Conservation (phyloP, 2,113 vertebrate species). For the Arenaria interpres region DNA sequence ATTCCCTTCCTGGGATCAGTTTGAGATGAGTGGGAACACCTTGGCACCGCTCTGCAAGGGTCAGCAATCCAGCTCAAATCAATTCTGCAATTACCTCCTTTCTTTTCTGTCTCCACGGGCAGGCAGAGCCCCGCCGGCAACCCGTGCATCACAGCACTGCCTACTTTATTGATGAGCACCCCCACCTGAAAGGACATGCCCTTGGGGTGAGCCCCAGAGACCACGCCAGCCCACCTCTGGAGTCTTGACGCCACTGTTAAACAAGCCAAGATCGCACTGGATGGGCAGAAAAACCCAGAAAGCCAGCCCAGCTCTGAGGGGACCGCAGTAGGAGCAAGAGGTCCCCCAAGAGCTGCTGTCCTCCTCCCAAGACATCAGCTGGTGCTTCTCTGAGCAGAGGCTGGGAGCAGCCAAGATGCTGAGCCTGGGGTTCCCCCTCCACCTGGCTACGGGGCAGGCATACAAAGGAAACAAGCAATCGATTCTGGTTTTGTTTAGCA, state of each 20-base stretch:
- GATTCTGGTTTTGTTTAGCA: neutral
- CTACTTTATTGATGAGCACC: neutral
- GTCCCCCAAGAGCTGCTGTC: neutral
- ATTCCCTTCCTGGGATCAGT: neutral
- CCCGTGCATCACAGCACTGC: neutral
- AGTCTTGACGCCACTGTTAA: accelerated
- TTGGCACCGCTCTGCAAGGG: neutral
- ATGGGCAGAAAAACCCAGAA: constrained; percentile 5
- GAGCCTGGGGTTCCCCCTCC: neutral
- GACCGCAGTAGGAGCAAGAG: neutral
- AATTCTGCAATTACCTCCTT: neutral
- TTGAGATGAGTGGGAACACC: neutral
- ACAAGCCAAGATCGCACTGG: neutral
- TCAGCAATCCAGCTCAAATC: neutral
- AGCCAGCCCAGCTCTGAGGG: neutral
- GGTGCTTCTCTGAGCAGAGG: neutral
- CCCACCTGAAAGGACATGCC: neutral
- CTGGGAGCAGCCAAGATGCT: neutral
- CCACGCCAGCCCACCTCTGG: neutral
- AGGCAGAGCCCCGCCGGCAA: neutral
- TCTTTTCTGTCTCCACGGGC: neutral
- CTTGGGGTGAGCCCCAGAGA: neutral
- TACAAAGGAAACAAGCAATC: neutral
- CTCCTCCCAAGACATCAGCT: neutral
- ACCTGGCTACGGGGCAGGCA: neutral